These are phyloP conservation scores for Campylorhamphus procurvoides DNA, from an alignment of 2,113 vertebrate genomes.

Conservation along the genomic window DNA sequence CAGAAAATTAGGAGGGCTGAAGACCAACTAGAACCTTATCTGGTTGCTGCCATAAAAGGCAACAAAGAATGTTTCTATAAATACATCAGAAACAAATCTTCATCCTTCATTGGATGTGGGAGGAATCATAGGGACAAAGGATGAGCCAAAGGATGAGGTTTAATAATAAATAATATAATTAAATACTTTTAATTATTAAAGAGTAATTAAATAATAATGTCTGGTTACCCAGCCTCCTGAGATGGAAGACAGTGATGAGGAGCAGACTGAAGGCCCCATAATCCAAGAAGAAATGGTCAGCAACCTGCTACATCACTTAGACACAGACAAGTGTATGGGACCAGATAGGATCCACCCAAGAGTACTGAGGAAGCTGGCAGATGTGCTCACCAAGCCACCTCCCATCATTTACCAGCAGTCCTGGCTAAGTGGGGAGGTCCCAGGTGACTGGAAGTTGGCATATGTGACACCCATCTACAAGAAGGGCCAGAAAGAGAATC, in stretches of 20 bases:
- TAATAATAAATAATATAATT: neutral
- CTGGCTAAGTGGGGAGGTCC: neutral
- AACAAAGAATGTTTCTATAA: neutral
- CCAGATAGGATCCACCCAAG: neutral
- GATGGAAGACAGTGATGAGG: neutral
- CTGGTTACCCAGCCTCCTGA: neutral
- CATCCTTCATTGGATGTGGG: neutral
- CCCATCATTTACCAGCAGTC: neutral
- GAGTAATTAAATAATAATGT: neutral
- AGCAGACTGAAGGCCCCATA: neutral
- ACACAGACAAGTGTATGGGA: neutral
- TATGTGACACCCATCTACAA: neutral
- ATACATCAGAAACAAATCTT: neutral
- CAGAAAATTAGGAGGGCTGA: neutral
- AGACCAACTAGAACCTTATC: neutral
- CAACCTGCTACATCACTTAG: neutral
- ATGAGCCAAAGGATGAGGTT: neutral
- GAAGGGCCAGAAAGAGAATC: neutral
- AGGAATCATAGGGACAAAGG: neutral
- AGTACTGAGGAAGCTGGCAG: neutral
- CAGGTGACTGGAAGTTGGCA: neutral
- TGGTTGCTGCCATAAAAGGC: neutral
- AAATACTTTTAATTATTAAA: neutral
- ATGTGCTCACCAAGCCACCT: neutral
- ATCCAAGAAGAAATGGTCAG: neutral